A percentile compares a stretch with the other conserved stretches of the same genome.
Evolutionary conservation across 2,888 invertebrate species (phyloP).

Genomic region (Athetis lepigone): DNA sequence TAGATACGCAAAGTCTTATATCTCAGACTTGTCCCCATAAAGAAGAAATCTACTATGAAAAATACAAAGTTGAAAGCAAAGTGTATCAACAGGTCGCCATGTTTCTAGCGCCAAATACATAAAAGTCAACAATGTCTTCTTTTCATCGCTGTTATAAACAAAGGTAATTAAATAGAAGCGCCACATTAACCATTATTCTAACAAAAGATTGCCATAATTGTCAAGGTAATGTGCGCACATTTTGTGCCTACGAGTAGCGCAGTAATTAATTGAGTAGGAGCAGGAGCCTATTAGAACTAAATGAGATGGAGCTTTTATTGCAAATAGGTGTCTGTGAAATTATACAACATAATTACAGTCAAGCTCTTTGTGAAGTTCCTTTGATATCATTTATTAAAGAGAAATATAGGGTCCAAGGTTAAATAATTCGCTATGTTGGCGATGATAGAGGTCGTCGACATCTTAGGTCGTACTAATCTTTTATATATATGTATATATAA

Average conservation of each 20-base stretch:
- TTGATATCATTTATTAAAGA: not conserved
- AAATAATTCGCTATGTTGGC: not conserved
- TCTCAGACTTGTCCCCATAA: not conserved
- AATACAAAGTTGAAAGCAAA: slow-evolving; percentile 18
- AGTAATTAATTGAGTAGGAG: slow-evolving; percentile 44
- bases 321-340: slow-evolving; percentile 22
- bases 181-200: slow-evolving; percentile 34
- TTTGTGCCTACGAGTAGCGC: slow-evolving; percentile 21
- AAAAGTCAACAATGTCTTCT: slow-evolving; percentile 28
- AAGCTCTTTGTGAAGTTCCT: slow-evolving; percentile 1
- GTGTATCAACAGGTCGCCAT: slow-evolving; percentile 19
- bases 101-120: slow-evolving; percentile 1
- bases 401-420: not conserved
- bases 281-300: slow-evolving; percentile 9
- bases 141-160: slow-evolving; percentile 20
- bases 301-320: slow-evolving; percentile 20
- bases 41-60: not conserved
- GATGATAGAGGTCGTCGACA: not conserved
- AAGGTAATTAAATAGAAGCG: slow-evolving; percentile 23
- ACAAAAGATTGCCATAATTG: slow-evolving; percentile 33
- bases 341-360: slow-evolving; percentile 4
- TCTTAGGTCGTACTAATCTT: too few species aligned
- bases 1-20: not conserved
- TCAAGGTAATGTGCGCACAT: slow-evolving; percentile 22
- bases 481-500: too few species aligned